These are phyloP conservation scores for Seira ritae DNA, from an alignment of 2,888 invertebrate genomes.

Conservation along the genomic window DNA sequence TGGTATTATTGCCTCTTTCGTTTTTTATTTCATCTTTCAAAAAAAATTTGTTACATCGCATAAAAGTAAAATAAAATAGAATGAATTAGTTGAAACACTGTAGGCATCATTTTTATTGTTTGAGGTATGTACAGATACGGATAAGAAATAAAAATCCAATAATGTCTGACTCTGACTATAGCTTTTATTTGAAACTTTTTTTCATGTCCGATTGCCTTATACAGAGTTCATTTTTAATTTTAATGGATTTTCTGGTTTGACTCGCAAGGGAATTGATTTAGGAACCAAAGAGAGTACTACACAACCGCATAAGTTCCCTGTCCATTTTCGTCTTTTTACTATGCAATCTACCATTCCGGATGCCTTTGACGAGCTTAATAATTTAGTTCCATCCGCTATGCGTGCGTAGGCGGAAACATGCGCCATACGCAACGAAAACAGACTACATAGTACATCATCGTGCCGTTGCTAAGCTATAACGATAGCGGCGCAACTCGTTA, in stretches of 20 bases:
- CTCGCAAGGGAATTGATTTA: neutral
- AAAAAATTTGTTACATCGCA: neutral
- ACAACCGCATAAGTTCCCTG: neutral
- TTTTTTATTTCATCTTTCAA: constrained; percentile 11
- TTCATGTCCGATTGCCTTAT: constrained; percentile 43
- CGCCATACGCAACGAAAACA: neutral
- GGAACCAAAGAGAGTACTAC: neutral
- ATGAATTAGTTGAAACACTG: neutral
- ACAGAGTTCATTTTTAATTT: constrained; percentile 27
- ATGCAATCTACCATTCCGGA: constrained; percentile 34
- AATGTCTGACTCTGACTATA: constrained; percentile 1
- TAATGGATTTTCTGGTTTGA: constrained; percentile 9
- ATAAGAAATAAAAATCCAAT: constrained; percentile 12
- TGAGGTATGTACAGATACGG: neutral
- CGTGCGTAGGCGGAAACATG: neutral
- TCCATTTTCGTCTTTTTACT: constrained; percentile 28
- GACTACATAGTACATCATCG: neutral
- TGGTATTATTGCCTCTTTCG: neutral
- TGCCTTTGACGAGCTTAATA: constrained; percentile 12
- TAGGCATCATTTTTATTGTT: neutral
- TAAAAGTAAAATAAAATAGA: constrained; percentile 1
- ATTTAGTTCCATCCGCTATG: neutral
- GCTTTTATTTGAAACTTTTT: constrained; percentile 16
- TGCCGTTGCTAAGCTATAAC: neutral
- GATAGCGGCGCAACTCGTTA: neutral